Percentiles rank a stretch among this genome's conserved stretches.
Evolutionary conservation across 2,888 invertebrate genomes (phyloP).

Genomic region (Drosophila phalerata): DNA sequence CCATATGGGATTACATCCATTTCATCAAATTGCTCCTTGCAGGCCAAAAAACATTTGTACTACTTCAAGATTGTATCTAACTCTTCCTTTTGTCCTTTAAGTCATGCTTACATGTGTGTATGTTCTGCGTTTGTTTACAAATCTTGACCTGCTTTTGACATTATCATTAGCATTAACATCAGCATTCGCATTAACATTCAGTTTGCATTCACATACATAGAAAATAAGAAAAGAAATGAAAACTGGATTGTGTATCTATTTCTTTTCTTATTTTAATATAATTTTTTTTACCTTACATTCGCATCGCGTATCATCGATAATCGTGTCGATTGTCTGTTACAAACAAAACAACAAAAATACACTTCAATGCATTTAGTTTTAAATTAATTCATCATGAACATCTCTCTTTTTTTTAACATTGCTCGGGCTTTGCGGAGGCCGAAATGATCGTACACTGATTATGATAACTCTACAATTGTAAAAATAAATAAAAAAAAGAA

Average conservation of each 20-base stretch:
- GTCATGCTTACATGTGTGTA: neutral
- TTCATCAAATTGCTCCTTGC: neutral
- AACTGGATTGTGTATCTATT: neutral
- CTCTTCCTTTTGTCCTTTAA: neutral
- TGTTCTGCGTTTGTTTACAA: neutral
- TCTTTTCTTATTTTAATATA: neutral
- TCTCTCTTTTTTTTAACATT: constrained; percentile 15
- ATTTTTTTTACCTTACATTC: constrained; percentile 32
- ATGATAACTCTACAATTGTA: constrained; percentile 37
- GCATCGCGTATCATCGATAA: constrained; percentile 33
- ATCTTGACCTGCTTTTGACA: constrained; percentile 12
- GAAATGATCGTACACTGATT: constrained; percentile 30
- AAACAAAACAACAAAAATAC: constrained; percentile 14
- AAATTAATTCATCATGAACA: constrained; percentile 22
- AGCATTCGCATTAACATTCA: constrained; percentile 16
- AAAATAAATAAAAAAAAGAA: constrained; percentile 26
- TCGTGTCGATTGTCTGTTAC: constrained; percentile 29
- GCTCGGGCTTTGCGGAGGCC: neutral
- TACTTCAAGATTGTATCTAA: neutral
- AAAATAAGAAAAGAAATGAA: neutral
- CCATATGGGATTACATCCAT: neutral
- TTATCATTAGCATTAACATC: constrained; percentile 16
- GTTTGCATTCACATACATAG: constrained; percentile 9
- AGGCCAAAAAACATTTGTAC: neutral
- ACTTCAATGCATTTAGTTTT: constrained; percentile 64